These are phyloP conservation scores for Linnaemya vulpina DNA, from an alignment of 2,888 invertebrate species.

Conservation along the genomic window DNA sequence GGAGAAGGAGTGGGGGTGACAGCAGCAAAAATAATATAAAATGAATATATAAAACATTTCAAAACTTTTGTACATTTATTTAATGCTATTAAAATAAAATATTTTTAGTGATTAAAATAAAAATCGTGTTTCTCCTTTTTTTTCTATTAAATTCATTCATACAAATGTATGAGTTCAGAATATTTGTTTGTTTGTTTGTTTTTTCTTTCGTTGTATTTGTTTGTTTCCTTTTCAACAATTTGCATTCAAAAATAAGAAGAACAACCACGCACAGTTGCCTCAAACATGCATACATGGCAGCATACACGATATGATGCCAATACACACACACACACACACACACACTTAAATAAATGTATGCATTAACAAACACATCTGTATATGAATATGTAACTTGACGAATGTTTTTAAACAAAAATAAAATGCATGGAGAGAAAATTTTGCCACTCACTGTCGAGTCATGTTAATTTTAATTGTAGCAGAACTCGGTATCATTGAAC, in stretches of 20 bases:
- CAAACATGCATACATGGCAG: slow-evolving; percentile 27
- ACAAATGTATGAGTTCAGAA: slow-evolving; percentile 48
- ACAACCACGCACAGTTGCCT: slow-evolving; percentile 47
- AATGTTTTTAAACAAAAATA: slow-evolving; percentile 42
- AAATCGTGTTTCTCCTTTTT: slow-evolving; percentile 46
- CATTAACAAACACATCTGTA: slow-evolving; percentile 1
- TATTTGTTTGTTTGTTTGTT: slow-evolving; percentile 15
- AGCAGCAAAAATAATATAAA: no score
- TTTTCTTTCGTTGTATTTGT: slow-evolving; percentile 12
- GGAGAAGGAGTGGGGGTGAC: not conserved
- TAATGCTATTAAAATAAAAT: slow-evolving; percentile 66
- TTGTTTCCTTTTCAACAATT: slow-evolving; percentile 61
- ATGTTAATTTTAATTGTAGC: no score
- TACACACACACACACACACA: not conserved
- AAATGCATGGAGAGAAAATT: slow-evolving; percentile 10
- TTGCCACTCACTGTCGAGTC: no score
- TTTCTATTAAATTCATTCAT: slow-evolving; percentile 32
- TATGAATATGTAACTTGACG: slow-evolving; percentile 13
- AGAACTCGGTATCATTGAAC: no score
- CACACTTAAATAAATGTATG: not conserved
- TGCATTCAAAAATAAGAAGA: slow-evolving; percentile 64
- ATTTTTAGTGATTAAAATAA: slow-evolving; percentile 68
- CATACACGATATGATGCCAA: slow-evolving; percentile 11
- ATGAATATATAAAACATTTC: not conserved
- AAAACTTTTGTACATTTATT: slow-evolving; percentile 39